Evolutionary conservation across 2,888 invertebrate genomes (phyloP).

Genomic region (Artemia sinica): DNA sequence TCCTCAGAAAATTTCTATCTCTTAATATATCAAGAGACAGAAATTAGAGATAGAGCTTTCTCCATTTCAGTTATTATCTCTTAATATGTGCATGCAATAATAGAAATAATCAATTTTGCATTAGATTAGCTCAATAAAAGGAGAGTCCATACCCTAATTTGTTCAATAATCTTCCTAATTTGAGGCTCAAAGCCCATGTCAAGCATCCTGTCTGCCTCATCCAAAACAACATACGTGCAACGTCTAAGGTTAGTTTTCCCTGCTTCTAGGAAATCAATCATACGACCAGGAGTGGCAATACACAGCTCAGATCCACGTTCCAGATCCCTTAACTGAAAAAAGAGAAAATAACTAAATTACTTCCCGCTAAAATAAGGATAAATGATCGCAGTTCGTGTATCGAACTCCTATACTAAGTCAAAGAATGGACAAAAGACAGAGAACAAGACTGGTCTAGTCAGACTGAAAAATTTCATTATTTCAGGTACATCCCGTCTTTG

Average conservation of each 20-base stretch:
- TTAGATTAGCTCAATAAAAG: not conserved
- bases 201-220: slow-evolving; percentile 90
- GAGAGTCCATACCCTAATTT: slow-evolving; percentile 47
- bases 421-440: too few species aligned
- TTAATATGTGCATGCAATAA: too few species aligned
- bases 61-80: too few species aligned
- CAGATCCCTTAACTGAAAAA: slow-evolving; percentile 57
- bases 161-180: slow-evolving; percentile 82
- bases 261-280: slow-evolving; percentile 81
- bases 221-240: slow-evolving; percentile 80
- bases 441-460: too few species aligned
- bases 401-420: too few species aligned
- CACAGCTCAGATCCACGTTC: slow-evolving; percentile 83
- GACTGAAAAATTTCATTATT: too few species aligned
- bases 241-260: slow-evolving; percentile 64
- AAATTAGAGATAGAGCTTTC: too few species aligned
- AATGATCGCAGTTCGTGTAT: too few species aligned
- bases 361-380: too few species aligned
- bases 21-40: too few species aligned
- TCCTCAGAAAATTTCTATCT: too few species aligned
- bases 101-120: not conserved
- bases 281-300: slow-evolving; percentile 82
- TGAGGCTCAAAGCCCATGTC: slow-evolving; percentile 98
- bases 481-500: too few species aligned
- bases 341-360: not conserved